phyloP scores from a whole-genome alignment of 2,113 vertebrate genomes.

The Coptodon rendalli region DNA sequence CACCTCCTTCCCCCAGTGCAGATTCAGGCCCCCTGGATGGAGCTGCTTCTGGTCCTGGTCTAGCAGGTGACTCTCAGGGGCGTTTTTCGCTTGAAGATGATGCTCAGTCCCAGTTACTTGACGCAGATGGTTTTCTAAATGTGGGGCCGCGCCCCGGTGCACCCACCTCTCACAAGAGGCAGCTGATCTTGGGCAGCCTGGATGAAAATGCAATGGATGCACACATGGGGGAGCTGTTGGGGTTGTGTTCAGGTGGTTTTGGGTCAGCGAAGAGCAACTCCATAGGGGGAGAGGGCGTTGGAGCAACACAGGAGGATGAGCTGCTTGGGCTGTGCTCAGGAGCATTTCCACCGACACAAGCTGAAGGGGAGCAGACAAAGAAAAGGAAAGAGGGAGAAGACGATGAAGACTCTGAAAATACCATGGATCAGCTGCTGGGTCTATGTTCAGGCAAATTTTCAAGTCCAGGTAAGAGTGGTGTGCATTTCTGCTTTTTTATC shows the following conservation, averaged over 20 bases:
- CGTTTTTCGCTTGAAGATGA: conserved; percentile 92
- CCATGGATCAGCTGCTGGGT: conserved; percentile 84
- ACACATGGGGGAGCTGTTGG: conserved; percentile 92
- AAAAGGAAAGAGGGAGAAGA: neutral
- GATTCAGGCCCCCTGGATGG: conserved; percentile 73
- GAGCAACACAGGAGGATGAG: conserved; percentile 69
- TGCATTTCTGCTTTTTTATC: neutral
- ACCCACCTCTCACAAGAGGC: conserved; percentile 74
- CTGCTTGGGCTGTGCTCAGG: conserved; percentile 74
- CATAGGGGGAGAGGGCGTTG: neutral
- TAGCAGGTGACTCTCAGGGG: conserved; percentile 79
- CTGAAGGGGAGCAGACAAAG: neutral
- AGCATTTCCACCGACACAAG: conserved; percentile 51
- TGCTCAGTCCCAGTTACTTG: conserved; percentile 91
- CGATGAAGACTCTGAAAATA: conserved; percentile 6
- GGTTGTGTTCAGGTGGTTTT: conserved; percentile 87
- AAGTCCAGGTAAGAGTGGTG: conserved; percentile 70
- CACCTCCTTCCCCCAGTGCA: conserved; percentile 83
- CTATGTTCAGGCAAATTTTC: conserved; percentile 86
- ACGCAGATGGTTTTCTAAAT: conserved; percentile 90
- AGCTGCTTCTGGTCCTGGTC: neutral
- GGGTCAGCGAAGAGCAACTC: conserved; percentile 3
- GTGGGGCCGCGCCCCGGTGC: conserved; percentile 58
- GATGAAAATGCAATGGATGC: conserved; percentile 98
- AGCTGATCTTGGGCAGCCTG: conserved; percentile 82